A percentile compares a stretch with the other conserved stretches of the same genome.
phyloP scores from a whole-genome alignment of 2,797 vertebrate species.

The Notamacropus eugenii region DNA sequence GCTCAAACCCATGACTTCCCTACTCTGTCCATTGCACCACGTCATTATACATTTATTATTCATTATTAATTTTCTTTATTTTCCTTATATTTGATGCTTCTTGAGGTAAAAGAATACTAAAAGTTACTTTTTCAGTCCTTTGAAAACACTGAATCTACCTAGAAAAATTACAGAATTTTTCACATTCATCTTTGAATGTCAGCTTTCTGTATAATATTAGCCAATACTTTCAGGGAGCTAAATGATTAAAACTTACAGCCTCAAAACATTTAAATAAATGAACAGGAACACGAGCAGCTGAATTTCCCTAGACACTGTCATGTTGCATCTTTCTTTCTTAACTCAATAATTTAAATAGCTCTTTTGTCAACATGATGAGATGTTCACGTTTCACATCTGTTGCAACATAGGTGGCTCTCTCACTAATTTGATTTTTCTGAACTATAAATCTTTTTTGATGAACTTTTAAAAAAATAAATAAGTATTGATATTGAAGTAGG shows the following conservation, averaged over 20 bases:
- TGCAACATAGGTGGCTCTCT: slow-evolving; percentile 23
- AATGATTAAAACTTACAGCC: not conserved
- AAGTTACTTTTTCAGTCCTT: not conserved
- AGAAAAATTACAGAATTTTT: not conserved
- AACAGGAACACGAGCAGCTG: not conserved
- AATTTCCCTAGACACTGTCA: not conserved
- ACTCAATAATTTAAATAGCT: slow-evolving; percentile 40
- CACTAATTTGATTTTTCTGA: slow-evolving; percentile 27
- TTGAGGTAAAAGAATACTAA: not conserved
- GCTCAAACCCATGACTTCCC: not conserved
- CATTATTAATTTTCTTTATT: not conserved
- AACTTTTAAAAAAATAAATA: not conserved
- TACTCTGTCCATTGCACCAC: not conserved
- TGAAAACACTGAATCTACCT: not conserved
- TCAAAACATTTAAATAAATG: not conserved
- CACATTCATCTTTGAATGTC: not conserved
- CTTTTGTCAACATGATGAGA: slow-evolving; percentile 24
- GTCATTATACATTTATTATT: not conserved
- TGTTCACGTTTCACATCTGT: slow-evolving; percentile 14
- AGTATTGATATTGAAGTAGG: not conserved
- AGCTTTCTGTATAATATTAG: not conserved
- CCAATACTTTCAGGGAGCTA: not conserved
- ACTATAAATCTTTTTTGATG: slow-evolving; percentile 28
- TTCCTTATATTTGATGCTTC: not conserved
- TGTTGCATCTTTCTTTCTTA: slow-evolving; percentile 5